These are phyloP conservation scores for Goniozus legneri DNA, from an alignment of 1,140 invertebrate species.

Conservation along the genomic window DNA sequence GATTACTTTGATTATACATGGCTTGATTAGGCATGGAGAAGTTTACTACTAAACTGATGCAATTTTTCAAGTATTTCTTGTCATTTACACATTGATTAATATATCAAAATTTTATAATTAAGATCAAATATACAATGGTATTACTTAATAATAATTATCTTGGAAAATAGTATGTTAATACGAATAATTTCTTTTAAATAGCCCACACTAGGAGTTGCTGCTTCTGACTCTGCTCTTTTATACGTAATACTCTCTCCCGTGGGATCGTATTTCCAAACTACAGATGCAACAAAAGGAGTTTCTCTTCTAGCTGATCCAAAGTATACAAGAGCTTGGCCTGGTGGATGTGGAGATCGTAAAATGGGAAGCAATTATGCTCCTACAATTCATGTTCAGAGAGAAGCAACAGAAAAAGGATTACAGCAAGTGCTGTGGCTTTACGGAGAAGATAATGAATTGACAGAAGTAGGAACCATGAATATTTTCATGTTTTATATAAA, in stretches of 20 bases:
- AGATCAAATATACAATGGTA: too few species aligned
- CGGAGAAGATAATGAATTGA: conserved; percentile 90
- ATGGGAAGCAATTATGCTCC: conserved; percentile 93
- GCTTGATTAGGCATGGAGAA: too few species aligned
- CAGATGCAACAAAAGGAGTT: conserved; percentile 49
- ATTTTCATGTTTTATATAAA: conserved; percentile 89
- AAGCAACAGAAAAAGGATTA: conserved; percentile 75
- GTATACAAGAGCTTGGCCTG: conserved; percentile 89
- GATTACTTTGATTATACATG: too few species aligned
- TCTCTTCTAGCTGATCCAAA: conserved; percentile 76
- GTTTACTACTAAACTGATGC: too few species aligned
- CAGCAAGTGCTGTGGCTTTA: conserved; percentile 98
- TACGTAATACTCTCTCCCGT: conserved; percentile 92
- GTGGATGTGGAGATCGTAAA: conserved; percentile 91
- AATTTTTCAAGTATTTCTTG: too few species aligned
- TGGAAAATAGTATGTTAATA: too few species aligned
- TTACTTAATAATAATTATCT: too few species aligned
- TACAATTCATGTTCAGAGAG: conserved; percentile 77
- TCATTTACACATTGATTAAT: too few species aligned
- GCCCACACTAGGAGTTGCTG: conserved; percentile 86
- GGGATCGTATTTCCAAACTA: conserved; percentile 82
- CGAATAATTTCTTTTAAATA: too few species aligned
- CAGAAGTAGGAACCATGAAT: conserved; percentile 99
- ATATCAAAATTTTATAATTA: too few species aligned
- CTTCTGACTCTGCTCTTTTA: conserved; percentile 80